These are phyloP conservation scores for Autographa pulchrina DNA, from an alignment of 2,888 invertebrate species.

Conservation along the genomic window DNA sequence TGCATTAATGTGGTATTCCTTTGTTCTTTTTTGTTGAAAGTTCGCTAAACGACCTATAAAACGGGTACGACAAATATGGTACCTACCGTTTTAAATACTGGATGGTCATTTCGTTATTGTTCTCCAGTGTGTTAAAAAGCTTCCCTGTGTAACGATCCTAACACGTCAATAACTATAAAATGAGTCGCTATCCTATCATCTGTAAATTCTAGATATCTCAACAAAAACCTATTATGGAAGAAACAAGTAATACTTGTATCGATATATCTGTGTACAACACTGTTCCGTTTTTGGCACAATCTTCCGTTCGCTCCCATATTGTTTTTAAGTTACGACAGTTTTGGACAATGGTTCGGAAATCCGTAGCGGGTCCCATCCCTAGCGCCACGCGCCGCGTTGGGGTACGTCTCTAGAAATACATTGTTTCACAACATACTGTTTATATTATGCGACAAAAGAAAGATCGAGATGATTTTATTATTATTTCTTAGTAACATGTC, in stretches of 20 bases:
- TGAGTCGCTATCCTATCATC: too few relatives aligned
- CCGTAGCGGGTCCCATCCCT: constrained; percentile 57
- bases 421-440: constrained; percentile 52
- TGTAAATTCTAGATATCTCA: background rate
- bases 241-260: background rate
- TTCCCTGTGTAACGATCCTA: too few relatives aligned
- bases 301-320: constrained; percentile 74
- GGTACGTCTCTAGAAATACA: constrained; percentile 50
- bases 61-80: background rate
- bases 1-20: constrained; percentile 5
- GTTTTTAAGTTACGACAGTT: constrained; percentile 83
- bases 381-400: constrained; percentile 20
- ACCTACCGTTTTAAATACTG: background rate
- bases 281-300: constrained; percentile 65
- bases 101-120: background rate
- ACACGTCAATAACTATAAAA: background rate
- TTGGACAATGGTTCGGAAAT: constrained; percentile 80
- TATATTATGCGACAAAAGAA: background rate
- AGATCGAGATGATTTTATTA: constrained; percentile 10
- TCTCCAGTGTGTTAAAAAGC: background rate
- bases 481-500: background rate
- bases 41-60: background rate
- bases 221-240: background rate
- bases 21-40: constrained; percentile 8
- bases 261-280: constrained; percentile 8